Base-by-base conservation (phyloP, 2,113 vertebrate species). In the Eulacestoma nigropectus region DNA sequence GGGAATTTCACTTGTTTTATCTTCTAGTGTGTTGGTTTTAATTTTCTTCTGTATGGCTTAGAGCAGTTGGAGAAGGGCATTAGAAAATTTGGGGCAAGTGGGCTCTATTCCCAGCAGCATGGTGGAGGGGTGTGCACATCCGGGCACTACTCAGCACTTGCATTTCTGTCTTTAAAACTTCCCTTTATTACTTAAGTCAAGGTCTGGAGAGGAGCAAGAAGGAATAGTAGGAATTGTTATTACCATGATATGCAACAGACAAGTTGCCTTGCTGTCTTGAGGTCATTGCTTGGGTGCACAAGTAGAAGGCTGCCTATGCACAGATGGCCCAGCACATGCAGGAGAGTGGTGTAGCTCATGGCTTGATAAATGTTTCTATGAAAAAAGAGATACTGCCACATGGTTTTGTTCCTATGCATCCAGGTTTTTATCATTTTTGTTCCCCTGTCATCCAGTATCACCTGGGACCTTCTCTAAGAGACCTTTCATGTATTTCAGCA, bases 121-220 rank as follows among this genome's bases (percentile, higher is more conserved):
- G 6, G 9, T 53, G 12, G 26, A 13, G 6, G 5, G 2, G 3
- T 39, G 16, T 55, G 50, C 3, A 3, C 17, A n/a, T 11, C 22
- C 21, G 30, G 33, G 37, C n/a, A 30, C n/a, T 62, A 12, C 20
- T 44, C 11, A 13, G 42, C 27, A 33, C 32, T 65, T 1, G 0
- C 26, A 19, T 46, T 62, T 59, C 52, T 60, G 4, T 62, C 16
- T 11, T 29, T 47, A 46, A 83, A 83, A 29, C 44, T 55, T 57
- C 39, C 13, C 18, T 32, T 8, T 50, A 17, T 77, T 65, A n/a
- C 33, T 41, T 33, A 10, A 50, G n/a, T 44, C 39, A 44, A 69
- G 62, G 65, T 75, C 18, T 59, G 35, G 35, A 93, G 55, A 86
- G 50, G 26, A 64, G 20, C 23, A 35, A 69, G 18, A 35, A 62